These are phyloP conservation scores for Drosophila sulfurigaster DNA, from an alignment of 1,140 invertebrate species.

Conservation along the genomic window DNA sequence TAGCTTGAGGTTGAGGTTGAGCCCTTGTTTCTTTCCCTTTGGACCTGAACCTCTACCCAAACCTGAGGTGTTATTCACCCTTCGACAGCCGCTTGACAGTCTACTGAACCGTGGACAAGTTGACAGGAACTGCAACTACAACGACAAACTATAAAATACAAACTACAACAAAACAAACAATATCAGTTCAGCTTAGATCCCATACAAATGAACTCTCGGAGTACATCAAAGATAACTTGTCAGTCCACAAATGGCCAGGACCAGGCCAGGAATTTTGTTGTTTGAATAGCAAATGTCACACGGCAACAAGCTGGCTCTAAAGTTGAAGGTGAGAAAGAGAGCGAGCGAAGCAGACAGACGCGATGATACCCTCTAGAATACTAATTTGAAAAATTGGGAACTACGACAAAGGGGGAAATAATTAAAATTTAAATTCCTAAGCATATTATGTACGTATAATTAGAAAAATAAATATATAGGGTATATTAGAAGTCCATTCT, in stretches of 20 bases:
- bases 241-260: conserved; percentile 52
- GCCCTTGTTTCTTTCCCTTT: not conserved
- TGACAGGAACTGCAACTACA: conserved; percentile 40
- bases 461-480: too few relatives aligned
- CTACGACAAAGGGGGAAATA: too few relatives aligned
- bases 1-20: conserved; percentile 1
- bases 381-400: not conserved
- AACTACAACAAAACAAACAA: conserved; percentile 53
- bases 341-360: not conserved
- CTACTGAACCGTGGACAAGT: conserved; percentile 58
- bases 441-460: too few relatives aligned
- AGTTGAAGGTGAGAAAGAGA: not conserved
- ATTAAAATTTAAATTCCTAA: too few relatives aligned
- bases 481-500: too few relatives aligned
- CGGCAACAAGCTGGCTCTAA: conserved; percentile 13
- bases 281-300: conserved; percentile 49
- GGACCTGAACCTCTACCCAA: not conserved
- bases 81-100: conserved; percentile 39
- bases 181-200: conserved; percentile 57
- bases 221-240: conserved; percentile 66
- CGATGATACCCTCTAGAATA: conserved; percentile 28
- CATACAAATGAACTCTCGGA: conserved; percentile 47
- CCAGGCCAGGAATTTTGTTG: conserved; percentile 26
- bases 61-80: conserved; percentile 40
- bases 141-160: conserved; percentile 14